Percentiles rank a stretch among this genome's conserved stretches.
These are phyloP conservation scores for Aegypius monachus DNA, from an alignment of 2,113 vertebrate genomes.

Conservation along the genomic window DNA sequence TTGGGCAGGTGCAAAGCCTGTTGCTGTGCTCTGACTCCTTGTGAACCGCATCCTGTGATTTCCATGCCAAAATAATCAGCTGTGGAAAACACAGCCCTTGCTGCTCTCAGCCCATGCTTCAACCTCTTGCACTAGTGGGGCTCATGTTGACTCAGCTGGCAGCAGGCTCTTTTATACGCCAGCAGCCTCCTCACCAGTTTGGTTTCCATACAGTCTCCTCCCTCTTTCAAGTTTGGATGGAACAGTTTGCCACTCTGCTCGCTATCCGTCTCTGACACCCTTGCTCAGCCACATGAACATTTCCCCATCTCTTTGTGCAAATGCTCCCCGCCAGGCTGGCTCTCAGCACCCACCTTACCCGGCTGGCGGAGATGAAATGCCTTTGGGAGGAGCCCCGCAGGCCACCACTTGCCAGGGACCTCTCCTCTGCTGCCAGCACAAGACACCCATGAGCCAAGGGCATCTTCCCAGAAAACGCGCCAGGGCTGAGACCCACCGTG, in stretches of 20 bases:
- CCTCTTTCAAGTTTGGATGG: background rate
- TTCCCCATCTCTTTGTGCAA: too few species aligned
- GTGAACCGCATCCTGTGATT: background rate
- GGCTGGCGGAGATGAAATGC: fast-evolving
- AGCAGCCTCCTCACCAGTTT: background rate
- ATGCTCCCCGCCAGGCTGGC: background rate
- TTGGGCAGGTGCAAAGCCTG: background rate
- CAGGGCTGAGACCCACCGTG: background rate
- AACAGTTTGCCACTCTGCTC: background rate
- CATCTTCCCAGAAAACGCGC: background rate
- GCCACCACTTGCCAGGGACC: background rate
- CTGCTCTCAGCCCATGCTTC: background rate
- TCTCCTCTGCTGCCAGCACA: background rate
- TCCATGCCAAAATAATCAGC: background rate
- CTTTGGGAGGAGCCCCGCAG: background rate
- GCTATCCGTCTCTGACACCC: background rate
- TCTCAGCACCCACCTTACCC: background rate
- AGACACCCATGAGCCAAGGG: background rate
- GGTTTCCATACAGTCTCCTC: background rate
- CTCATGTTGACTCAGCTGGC: background rate
- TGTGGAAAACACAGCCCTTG: background rate
- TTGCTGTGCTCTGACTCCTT: background rate
- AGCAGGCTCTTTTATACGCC: background rate
- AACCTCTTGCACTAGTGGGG: background rate
- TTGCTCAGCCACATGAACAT: fast-evolving